Evolutionary conservation across 2,797 vertebrate species (phyloP), one percentile per base, ranked within the genome.

Genomic region (Lycodopsis pacificus): DNA sequence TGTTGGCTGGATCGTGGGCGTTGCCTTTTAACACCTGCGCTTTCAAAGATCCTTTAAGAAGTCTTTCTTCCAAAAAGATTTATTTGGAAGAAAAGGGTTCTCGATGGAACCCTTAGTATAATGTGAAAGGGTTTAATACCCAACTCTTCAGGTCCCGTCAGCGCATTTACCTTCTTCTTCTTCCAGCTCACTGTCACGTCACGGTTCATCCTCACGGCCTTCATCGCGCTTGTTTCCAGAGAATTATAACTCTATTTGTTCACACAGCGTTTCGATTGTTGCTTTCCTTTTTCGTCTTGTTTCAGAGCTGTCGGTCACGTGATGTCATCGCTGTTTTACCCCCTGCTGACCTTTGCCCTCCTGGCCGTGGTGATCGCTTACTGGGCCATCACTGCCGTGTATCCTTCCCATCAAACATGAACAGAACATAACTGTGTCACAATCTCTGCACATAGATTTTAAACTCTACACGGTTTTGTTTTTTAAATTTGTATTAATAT

Each of bases 341-440:
- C 98, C 0, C 82, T 99, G 75, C 93, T 97, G 92, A 99, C 98
- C 20, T 99, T 99, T 88, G 88, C 94, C 86, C 94, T 99, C 42
- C 79, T 99, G 57, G 95, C 96, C 17, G 93, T 99, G 79, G 97
- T 97, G 80, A 98, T 99, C 1, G 96, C 97, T 6, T 99, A 99
- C 91, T 99, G 98, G 98, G 97, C 96, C 72, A 93, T 97, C 92
- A 99, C 97, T 0, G 96, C 98, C 0, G 96, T 99, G 98, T 99
- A 99, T 99, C 98, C 95, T 93, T 91, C 38, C 20, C 17, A 51
- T 25, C 19, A 53, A 51, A 46, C 15, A 20, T 46, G 2, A 3
- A 53, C 5, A 5, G 0, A 71, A 70, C 44, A 40, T 0, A 25
- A 32, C n/a, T 30, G 12, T 64, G 32, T 27, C 30, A 65, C 63